Evolutionary conservation across 2,113 vertebrate genomes (phyloP).

Genomic region (Cyphomyrus discorhynchus): DNA sequence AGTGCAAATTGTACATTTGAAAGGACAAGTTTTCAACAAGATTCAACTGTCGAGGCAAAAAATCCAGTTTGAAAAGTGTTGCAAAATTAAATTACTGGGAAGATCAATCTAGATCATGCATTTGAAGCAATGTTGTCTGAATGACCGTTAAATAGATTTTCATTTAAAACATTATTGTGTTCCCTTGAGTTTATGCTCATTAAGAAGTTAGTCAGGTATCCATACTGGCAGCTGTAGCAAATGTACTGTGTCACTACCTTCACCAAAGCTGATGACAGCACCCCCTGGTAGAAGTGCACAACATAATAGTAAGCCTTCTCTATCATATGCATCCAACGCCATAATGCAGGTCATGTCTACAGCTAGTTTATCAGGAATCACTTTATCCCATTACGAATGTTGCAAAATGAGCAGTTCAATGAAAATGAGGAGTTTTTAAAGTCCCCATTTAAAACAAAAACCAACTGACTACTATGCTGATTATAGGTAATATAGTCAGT

Average conservation of each 20-base stretch:
- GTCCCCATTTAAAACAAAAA: not conserved
- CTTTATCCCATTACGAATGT: not conserved
- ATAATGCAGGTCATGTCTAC: not conserved
- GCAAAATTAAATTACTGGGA: not conserved
- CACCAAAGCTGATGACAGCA: not conserved
- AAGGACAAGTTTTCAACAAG: not conserved
- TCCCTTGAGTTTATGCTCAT: not conserved
- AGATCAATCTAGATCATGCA: not conserved
- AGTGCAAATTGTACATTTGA: not conserved
- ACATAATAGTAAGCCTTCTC: not conserved
- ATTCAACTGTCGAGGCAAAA: not conserved
- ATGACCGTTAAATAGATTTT: not conserved
- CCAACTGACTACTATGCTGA: not conserved
- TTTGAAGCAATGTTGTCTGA: not conserved
- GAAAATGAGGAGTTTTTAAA: not conserved
- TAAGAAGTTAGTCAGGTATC: not conserved
- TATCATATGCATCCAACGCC: not conserved
- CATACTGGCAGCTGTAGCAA: not conserved
- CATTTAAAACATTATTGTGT: not conserved
- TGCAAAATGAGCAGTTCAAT: not conserved
- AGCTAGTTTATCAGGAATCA: not conserved
- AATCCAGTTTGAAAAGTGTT: not conserved
- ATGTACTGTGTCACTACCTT: not conserved
- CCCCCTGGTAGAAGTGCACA: not conserved
- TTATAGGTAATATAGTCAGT: not conserved